These are phyloP conservation scores for Odontomyia ornata DNA, from an alignment of 2,888 invertebrate species.

Conservation along the genomic window DNA sequence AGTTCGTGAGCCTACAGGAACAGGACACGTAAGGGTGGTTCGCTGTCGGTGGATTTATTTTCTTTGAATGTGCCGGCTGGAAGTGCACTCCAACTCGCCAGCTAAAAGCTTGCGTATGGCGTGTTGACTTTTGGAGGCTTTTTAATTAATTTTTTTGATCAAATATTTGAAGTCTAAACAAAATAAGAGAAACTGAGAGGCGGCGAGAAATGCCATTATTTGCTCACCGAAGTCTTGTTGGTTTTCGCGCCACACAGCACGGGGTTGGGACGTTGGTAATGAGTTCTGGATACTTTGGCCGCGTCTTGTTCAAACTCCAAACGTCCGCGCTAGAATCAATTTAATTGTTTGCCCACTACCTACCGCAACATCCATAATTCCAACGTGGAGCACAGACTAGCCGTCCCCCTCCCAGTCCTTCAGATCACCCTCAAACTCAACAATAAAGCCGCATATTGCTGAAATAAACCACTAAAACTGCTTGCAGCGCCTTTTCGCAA, in stretches of 20 bases:
- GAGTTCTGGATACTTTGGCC: no score
- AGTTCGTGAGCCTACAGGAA: no score
- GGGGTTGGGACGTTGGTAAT: no score
- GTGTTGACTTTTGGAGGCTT: neutral
- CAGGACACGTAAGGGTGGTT: no score
- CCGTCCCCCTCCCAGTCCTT: neutral
- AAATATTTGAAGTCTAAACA: neutral
- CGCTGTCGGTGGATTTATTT: no score
- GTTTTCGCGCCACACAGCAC: no score
- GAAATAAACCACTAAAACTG: neutral
- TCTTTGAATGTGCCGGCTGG: no score
- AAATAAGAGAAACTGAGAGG: neutral
- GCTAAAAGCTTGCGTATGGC: neutral
- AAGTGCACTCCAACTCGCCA: neutral
- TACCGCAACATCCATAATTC: neutral
- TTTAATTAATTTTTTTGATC: constrained; percentile 5
- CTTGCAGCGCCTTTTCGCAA: neutral
- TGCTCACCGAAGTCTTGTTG: no score
- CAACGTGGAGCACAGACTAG: neutral
- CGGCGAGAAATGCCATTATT: no score
- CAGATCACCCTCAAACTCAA: neutral
- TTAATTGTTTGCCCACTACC: neutral
- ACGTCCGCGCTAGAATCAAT: neutral
- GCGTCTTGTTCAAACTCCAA: no score
- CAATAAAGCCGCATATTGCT: constrained; percentile 22